phyloP scores from a whole-genome alignment of 2,113 vertebrate species.

The Amblyornis subalaris region DNA sequence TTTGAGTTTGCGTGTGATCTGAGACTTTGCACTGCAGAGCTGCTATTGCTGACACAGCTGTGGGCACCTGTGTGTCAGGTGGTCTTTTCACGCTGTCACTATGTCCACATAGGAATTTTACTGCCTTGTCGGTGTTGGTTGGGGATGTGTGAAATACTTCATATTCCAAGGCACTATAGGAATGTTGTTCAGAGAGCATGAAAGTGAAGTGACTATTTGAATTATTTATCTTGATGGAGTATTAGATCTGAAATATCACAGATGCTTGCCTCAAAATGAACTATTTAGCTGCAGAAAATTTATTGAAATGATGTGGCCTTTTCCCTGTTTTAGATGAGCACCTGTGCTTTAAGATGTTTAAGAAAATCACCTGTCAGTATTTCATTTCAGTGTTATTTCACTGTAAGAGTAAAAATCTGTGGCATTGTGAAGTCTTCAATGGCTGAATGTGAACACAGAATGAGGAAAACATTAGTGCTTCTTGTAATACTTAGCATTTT shows the following conservation, averaged over 20 bases:
- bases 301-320: background rate
- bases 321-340: background rate
- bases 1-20: background rate
- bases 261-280: background rate
- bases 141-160: background rate
- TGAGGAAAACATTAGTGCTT: background rate
- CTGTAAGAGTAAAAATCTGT: background rate
- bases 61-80: background rate
- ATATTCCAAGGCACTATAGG: background rate
- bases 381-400: background rate
- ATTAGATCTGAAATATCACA: background rate
- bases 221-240: background rate
- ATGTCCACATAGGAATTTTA: background rate
- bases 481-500: background rate
- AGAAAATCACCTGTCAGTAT: background rate
- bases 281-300: background rate
- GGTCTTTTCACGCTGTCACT: background rate
- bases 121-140: rapidly evolving
- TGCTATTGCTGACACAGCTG: background rate
- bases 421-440: rapidly evolving
- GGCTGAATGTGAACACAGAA: background rate
- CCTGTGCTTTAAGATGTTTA: background rate
- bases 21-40: background rate
- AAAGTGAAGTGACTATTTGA: background rate
- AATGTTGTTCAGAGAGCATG: background rate